These are phyloP conservation scores for Physella acuta DNA, from an alignment of 1,140 invertebrate species.

Conservation along the genomic window DNA sequence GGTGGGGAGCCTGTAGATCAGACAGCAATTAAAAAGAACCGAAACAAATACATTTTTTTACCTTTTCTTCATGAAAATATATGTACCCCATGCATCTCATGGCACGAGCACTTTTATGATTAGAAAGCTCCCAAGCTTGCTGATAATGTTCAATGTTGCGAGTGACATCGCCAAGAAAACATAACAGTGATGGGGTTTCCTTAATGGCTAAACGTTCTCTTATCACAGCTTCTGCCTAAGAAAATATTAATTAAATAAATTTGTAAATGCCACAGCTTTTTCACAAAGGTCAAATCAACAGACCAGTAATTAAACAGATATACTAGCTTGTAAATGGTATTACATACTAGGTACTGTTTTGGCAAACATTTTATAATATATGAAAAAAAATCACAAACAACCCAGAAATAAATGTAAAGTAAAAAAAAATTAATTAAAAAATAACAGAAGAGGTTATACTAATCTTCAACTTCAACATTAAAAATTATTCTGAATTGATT, in stretches of 20 bases:
- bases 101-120: slow-evolving; percentile 55
- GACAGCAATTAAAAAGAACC: too few relatives aligned
- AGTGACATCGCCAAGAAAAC: slow-evolving; percentile 83
- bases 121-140: slow-evolving; percentile 88
- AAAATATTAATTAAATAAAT: slow-evolving; percentile 15
- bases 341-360: not conserved
- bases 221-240: slow-evolving; percentile 83
- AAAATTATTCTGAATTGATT: too few relatives aligned
- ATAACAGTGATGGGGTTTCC: slow-evolving; percentile 83
- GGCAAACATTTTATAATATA: not conserved
- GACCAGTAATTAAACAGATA: not conserved
- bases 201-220: slow-evolving; percentile 76
- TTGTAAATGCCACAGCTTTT: too few relatives aligned
- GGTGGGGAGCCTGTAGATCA: too few relatives aligned
- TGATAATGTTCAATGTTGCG: slow-evolving; percentile 74
- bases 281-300: not conserved
- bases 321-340: not conserved
- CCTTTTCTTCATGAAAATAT: slow-evolving; percentile 47
- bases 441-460: too few relatives aligned
- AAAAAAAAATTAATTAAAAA: too few relatives aligned
- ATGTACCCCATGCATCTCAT: slow-evolving; percentile 51
- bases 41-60: too few relatives aligned
- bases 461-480: too few relatives aligned
- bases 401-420: too few relatives aligned
- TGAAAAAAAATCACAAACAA: not conserved